phyloP scores from a whole-genome alignment of 2,113 vertebrate genomes.

The Podiceps cristatus region DNA sequence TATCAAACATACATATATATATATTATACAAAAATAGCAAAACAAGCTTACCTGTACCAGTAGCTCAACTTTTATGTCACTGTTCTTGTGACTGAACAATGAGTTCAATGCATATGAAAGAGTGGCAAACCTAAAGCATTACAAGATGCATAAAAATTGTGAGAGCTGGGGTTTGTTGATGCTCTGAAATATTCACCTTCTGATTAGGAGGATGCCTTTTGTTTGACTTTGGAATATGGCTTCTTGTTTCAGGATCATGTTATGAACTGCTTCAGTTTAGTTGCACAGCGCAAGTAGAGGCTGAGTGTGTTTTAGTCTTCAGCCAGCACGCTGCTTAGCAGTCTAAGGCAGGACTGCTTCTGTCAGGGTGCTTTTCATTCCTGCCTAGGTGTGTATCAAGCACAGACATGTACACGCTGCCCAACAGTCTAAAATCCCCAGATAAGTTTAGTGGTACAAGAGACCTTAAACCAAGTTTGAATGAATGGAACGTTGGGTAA shows the following conservation, averaged over 20 bases:
- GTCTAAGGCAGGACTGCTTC: neutral
- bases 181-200: neutral
- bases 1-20: neutral
- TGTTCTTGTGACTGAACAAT: neutral
- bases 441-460: neutral
- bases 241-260: neutral
- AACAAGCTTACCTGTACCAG: neutral
- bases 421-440: neutral
- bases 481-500: neutral
- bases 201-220: neutral
- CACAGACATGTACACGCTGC: accelerated
- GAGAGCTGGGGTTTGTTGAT: neutral
- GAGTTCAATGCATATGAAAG: neutral
- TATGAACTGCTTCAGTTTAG: neutral
- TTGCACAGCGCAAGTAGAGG: neutral
- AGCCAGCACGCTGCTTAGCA: neutral
- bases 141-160: neutral
- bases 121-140: neutral
- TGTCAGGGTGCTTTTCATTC: neutral
- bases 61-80: neutral
- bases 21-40: neutral
- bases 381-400: neutral
- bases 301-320: neutral
- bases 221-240: neutral
- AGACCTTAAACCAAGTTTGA: neutral